Conservation (phyloP, 1,140 invertebrate genomes). For the Drosophila tsacasi region DNA sequence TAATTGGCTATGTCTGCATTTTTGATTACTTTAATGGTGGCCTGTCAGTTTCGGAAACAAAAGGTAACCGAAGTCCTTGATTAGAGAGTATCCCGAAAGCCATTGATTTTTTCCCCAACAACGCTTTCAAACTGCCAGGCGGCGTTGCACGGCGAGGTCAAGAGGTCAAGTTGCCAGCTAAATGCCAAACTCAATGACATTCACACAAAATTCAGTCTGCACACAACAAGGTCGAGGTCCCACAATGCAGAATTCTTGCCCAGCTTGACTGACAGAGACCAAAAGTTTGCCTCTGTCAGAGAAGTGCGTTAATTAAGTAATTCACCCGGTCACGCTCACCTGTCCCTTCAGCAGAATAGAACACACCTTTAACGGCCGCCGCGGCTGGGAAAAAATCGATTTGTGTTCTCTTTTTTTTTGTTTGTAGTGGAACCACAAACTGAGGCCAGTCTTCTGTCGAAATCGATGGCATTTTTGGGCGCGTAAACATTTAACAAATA, state of each 20-base stretch:
- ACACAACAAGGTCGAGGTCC: constrained; percentile 53
- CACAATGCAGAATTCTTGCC: constrained; percentile 21
- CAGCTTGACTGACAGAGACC: constrained; percentile 18
- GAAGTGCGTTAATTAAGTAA: constrained; percentile 75
- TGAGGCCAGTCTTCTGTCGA: constrained; percentile 21
- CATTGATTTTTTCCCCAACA: constrained; percentile 34
- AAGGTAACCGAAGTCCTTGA: constrained; percentile 31
- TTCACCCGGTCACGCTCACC: constrained; percentile 65
- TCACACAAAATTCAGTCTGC: constrained; percentile 29
- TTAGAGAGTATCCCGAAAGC: constrained; percentile 29
- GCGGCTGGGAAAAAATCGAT: constrained; percentile 55
- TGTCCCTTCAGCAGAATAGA: constrained; percentile 26
- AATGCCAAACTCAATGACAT: constrained; percentile 39
- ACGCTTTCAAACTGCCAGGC: constrained; percentile 11
- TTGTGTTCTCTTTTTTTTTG: constrained; percentile 22
- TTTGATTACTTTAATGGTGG: constrained; percentile 52
- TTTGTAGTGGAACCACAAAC: constrained; percentile 17
- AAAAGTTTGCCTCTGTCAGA: constrained; percentile 39
- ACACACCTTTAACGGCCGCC: constrained; percentile 42
- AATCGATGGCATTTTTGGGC: constrained; percentile 53
- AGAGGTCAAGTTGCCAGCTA: constrained; percentile 53
- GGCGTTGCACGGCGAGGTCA: constrained; percentile 36
- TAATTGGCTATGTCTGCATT: constrained; percentile 67
- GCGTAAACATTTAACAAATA: constrained; percentile 42
- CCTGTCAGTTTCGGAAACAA: constrained; percentile 34